Evolutionary conservation across 2,888 invertebrate species (phyloP).

Genomic region (Xanthostigma xanthostigma): DNA sequence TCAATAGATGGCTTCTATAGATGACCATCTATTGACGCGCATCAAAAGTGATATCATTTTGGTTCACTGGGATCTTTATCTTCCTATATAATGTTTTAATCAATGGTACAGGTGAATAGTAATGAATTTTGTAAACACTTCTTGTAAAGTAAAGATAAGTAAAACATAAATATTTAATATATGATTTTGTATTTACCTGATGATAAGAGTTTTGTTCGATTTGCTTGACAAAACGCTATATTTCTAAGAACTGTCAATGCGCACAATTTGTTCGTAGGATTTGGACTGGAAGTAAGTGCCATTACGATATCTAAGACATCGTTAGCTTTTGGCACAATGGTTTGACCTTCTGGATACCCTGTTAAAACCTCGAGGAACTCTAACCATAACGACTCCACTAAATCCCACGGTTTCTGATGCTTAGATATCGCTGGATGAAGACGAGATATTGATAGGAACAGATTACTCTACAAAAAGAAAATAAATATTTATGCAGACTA

Average conservation of each 20-base stretch:
- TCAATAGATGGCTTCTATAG: no score
- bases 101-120: background rate
- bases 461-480: constrained; percentile 25
- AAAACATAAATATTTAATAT: constrained; percentile 3
- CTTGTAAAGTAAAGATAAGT: background rate
- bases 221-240: constrained; percentile 35
- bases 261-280: constrained; percentile 20
- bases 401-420: constrained; percentile 34
- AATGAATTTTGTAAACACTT: background rate
- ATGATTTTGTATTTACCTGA: constrained; percentile 25
- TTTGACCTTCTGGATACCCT: constrained; percentile 37
- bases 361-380: constrained; percentile 35
- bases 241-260: constrained; percentile 37
- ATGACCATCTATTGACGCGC: no score
- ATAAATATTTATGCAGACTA: no score
- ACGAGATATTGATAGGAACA: constrained; percentile 30
- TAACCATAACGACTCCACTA: constrained; percentile 35
- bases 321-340: constrained; percentile 29
- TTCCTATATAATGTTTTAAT: no score
- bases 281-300: constrained; percentile 19
- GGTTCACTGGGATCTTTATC: no score
- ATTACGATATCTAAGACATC: constrained; percentile 27
- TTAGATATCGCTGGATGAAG: constrained; percentile 37
- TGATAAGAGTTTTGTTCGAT: constrained; percentile 33
- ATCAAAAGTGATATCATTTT: no score